A percentile compares a stretch with the other conserved stretches of the same genome.
These are phyloP conservation scores for Arrhamphus sclerolepis DNA, from an alignment of 2,797 vertebrate genomes.

Conservation along the genomic window DNA sequence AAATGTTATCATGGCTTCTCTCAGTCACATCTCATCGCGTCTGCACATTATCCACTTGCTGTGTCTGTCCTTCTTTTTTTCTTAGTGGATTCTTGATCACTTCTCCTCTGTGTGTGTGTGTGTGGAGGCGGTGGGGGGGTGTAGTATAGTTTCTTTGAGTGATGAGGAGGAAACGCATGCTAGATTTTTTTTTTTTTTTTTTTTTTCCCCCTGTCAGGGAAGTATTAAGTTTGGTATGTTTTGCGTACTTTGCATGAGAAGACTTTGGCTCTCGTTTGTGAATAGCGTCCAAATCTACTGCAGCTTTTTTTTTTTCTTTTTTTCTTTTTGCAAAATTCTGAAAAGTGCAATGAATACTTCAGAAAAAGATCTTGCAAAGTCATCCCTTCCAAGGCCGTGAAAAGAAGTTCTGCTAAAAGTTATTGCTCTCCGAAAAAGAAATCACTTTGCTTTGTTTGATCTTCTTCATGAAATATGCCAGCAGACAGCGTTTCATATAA, in stretches of 20 bases:
- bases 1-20: too few species aligned
- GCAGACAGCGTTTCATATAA: slow-evolving; percentile 69
- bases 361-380: slow-evolving; percentile 44
- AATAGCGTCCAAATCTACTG: slow-evolving; percentile 27
- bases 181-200: slow-evolving; percentile 6
- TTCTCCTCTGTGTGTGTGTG: too few species aligned
- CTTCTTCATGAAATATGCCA: slow-evolving; percentile 65
- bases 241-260: slow-evolving; percentile 21
- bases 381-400: slow-evolving; percentile 53
- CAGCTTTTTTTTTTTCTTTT: slow-evolving; percentile 15
- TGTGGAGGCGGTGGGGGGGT: too few species aligned
- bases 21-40: too few species aligned
- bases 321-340: not conserved
- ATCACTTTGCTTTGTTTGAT: slow-evolving; percentile 72
- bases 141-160: too few species aligned
- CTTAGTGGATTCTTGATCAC: too few species aligned
- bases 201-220: not conserved
- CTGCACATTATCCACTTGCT: too few species aligned
- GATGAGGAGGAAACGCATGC: slow-evolving; percentile 35
- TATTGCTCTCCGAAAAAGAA: slow-evolving; percentile 66
- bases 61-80: too few species aligned
- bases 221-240: slow-evolving; percentile 17
- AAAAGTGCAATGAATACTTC: slow-evolving; percentile 42
- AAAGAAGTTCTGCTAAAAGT: slow-evolving; percentile 57
- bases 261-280: slow-evolving; percentile 11